These are phyloP conservation scores for Acanthosepion esculentum DNA, from an alignment of 2,888 invertebrate species.

Conservation along the genomic window DNA sequence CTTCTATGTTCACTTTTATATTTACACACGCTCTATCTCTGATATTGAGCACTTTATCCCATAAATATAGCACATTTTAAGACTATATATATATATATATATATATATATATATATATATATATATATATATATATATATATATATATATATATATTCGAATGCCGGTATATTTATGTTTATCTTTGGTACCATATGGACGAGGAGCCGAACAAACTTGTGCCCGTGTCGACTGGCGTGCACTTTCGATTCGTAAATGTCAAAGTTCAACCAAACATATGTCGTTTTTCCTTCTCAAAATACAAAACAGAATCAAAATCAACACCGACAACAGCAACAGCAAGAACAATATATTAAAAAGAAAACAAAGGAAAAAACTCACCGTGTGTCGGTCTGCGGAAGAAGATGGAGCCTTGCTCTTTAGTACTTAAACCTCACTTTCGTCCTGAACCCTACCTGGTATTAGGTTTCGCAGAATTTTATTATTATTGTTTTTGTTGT, in stretches of 20 bases:
- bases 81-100: not conserved
- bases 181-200: not conserved
- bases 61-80: too few relatives aligned
- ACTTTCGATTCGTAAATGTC: not conserved
- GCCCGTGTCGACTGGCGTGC: not conserved
- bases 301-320: not conserved
- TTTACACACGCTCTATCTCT: too few relatives aligned
- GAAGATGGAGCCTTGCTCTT: too few relatives aligned
- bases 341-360: not conserved
- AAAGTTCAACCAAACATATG: not conserved
- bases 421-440: not conserved
- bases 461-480: not conserved
- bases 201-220: not conserved
- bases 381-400: not conserved
- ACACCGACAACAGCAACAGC: not conserved
- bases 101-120: conserved; percentile 33
- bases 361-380: not conserved
- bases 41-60: too few relatives aligned
- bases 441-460: not conserved
- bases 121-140: not conserved
- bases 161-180: not conserved
- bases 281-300: not conserved
- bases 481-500: too few relatives aligned
- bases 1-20: too few relatives aligned
- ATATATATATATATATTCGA: not conserved